Evolutionary conservation across 2,888 invertebrate genomes (phyloP), one percentile per base, ranked within the genome.

Genomic region (Pandemis cinnamomeana): DNA sequence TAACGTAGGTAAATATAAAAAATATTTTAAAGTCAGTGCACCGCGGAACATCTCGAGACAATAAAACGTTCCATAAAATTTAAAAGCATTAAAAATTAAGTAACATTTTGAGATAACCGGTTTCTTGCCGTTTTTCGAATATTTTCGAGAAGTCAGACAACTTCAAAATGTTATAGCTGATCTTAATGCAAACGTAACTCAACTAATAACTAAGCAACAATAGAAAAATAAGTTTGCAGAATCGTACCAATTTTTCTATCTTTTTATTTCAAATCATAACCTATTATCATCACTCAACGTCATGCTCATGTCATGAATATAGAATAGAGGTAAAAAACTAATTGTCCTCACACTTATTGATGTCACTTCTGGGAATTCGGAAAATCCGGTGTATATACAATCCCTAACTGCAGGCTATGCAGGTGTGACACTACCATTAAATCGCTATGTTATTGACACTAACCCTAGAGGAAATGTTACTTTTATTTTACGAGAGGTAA

Each of bases 371-470:
- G 48, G n/a, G 48, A n/a, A 51, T n/a, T 51, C 8, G 53, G 15
- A 58, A 58, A 58, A 27, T 13, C 48, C 36, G n/a, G 27, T 64
- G 53, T 67, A 7, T 67, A 7, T 5, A 15, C 15, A 63, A 44
- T 15, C 10, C 62, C 15, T 74, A n/a, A 67, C 27, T 4, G 48
- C 75, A 58, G 58, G 27, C 27, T 36, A 36, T 78, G 79, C 82
- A 82, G 81, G 81, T 81, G 82, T 63, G 67, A 48, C 41, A 15
- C 5, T n/a, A 53, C n/a, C 79, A 77, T 81, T 76, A 80, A 79
- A 77, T 41, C 80, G 77, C 72, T 73, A 75, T 81, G 82, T 81
- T 80, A 77, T 83, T 82, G 80, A 20, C 66, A 70, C 78, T 81
- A 83, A 78, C 81, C 10, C 80, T 78, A 77, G 77, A 77, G 70